Conservation (phyloP, 1,140 invertebrate species). For the Formica exsecta region DNA sequence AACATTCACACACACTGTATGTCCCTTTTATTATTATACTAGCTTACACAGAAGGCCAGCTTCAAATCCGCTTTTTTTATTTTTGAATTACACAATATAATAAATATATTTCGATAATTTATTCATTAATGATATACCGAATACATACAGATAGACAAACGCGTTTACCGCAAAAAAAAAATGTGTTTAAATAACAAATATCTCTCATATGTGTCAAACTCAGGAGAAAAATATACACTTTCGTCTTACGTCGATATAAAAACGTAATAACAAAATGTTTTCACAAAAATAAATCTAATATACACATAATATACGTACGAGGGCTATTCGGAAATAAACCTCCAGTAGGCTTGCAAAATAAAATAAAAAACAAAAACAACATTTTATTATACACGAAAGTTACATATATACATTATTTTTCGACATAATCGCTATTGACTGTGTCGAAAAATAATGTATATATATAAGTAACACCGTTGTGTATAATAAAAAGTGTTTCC, state of each 20-base stretch:
- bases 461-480: too few species aligned
- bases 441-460: too few species aligned
- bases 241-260: constrained; percentile 39
- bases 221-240: neutral
- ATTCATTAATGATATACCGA: neutral
- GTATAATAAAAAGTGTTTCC: too few species aligned
- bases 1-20: neutral
- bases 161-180: neutral
- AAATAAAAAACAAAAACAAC: too few species aligned
- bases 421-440: too few species aligned
- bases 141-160: neutral
- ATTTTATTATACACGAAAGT: too few species aligned
- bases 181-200: constrained; percentile 14
- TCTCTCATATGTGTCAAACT: neutral
- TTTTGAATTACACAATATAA: constrained; percentile 63
- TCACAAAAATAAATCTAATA: constrained; percentile 39
- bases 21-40: constrained; percentile 22
- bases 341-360: too few species aligned
- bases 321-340: too few species aligned
- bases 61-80: constrained; percentile 40
- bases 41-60: constrained; percentile 51
- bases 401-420: too few species aligned
- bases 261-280: constrained; percentile 41
- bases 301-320: neutral
- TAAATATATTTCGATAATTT: constrained; percentile 33